These are phyloP conservation scores for Machimus rusticus DNA, from an alignment of 2,888 invertebrate genomes.

Conservation along the genomic window DNA sequence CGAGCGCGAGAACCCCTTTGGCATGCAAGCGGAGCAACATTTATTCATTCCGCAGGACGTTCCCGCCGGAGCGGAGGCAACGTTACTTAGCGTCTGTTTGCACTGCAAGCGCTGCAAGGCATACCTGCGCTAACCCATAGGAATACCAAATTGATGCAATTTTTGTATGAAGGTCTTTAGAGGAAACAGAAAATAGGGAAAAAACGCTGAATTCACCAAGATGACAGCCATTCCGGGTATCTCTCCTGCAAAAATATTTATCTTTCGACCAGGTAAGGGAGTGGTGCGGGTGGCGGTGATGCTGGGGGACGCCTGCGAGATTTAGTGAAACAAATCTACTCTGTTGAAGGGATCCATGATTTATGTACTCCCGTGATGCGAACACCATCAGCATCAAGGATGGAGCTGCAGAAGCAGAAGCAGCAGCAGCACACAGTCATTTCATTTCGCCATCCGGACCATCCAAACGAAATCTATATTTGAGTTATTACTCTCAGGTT, in stretches of 20 bases:
- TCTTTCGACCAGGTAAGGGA: conserved; percentile 2
- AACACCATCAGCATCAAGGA: conserved; percentile 7
- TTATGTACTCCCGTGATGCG: conserved; percentile 32
- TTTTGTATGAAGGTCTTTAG: conserved; percentile 15
- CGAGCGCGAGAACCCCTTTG: not conserved
- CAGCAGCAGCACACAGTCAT: not conserved
- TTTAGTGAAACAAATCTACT: conserved; percentile 32
- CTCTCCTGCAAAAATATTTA: conserved; percentile 22
- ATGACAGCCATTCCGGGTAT: conserved; percentile 29
- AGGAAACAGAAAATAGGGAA: not conserved
- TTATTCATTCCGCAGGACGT: not conserved
- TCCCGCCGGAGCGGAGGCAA: not conserved
- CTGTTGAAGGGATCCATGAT: conserved; percentile 19
- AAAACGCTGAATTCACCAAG: conserved; percentile 15
- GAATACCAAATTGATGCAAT: conserved; percentile 32
- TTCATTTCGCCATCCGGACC: not conserved
- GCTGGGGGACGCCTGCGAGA: not conserved
- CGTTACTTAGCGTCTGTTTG: not conserved
- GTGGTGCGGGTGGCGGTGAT: not conserved
- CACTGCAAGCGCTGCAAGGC: conserved; percentile 12
- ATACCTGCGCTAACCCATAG: not conserved
- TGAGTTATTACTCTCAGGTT: conserved; percentile 35
- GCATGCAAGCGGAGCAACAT: conserved; percentile 24
- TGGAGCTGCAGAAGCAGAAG: not conserved
- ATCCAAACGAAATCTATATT: conserved; percentile 28